A percentile compares a stretch with the other conserved stretches of the same genome.
Conservation (phyloP, 2,888 invertebrate species). For the Pimpla rufipes region DNA sequence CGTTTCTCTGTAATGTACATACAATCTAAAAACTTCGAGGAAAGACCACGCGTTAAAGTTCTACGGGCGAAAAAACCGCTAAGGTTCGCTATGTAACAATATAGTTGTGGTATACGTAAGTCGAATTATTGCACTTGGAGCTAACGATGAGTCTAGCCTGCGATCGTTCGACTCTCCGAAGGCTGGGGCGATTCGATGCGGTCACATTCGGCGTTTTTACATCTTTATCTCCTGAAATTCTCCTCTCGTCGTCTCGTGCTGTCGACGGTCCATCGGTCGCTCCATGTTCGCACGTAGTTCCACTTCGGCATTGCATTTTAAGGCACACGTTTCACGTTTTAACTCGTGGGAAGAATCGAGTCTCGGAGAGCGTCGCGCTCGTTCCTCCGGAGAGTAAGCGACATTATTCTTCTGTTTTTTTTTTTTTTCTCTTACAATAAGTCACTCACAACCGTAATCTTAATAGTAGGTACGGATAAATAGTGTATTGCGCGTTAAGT, state of each 20-base stretch:
- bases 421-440: constrained; percentile 45
- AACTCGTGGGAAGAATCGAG: constrained; percentile 11
- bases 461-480: constrained; percentile 16
- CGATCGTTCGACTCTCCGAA: constrained; percentile 55
- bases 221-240: neutral
- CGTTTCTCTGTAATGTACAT: constrained; percentile 27
- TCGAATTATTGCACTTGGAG: constrained; percentile 63
- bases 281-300: constrained; percentile 15
- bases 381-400: constrained; percentile 52
- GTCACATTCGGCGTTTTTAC: constrained; percentile 11
- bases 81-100: constrained; percentile 24
- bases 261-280: constrained; percentile 12
- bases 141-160: constrained; percentile 40
- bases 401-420: constrained; percentile 43
- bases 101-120: constrained; percentile 10
- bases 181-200: constrained; percentile 29
- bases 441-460: constrained; percentile 32
- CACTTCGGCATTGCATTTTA: constrained; percentile 44
- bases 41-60: constrained; percentile 31
- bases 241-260: constrained; percentile 1
- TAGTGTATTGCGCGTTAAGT: constrained; percentile 47
- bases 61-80: constrained; percentile 19
- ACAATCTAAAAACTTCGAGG: constrained; percentile 51
- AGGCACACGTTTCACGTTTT: constrained; percentile 55
- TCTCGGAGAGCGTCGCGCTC: constrained; percentile 12